These are phyloP conservation scores for Caenorhabditis doughertyi DNA, from an alignment of 2,888 invertebrate species.

Conservation along the genomic window DNA sequence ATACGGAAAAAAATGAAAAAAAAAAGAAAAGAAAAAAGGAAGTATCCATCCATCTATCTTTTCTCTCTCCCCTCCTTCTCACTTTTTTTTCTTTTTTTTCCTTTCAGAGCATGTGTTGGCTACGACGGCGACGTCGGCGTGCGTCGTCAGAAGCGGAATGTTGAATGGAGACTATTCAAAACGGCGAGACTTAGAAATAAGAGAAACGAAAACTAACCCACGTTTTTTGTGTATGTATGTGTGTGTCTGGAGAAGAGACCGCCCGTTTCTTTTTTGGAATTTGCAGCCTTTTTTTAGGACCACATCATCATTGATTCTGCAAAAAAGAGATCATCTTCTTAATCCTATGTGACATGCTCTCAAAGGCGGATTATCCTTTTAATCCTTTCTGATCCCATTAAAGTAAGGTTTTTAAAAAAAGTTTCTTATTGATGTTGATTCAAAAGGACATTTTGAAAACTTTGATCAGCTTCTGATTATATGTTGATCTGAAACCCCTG, in stretches of 20 bases:
- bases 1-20: conserved; percentile 29
- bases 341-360: conserved; percentile 17
- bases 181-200: conserved; percentile 44
- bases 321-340: conserved; percentile 13
- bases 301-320: conserved; percentile 29
- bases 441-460: conserved; percentile 3
- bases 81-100: conserved; percentile 17
- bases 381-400: too few species aligned
- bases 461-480: neutral
- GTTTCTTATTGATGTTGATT: neutral
- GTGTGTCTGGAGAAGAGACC: conserved; percentile 37
- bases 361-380: conserved; percentile 6
- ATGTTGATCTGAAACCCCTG: neutral
- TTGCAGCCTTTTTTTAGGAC: conserved; percentile 40
- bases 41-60: conserved; percentile 40
- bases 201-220: conserved; percentile 56
- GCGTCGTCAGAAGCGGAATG: conserved; percentile 43
- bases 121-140: conserved; percentile 16
- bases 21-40: conserved; percentile 41
- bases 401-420: neutral
- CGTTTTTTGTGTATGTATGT: conserved; percentile 49
- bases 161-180: conserved; percentile 20
- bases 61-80: conserved; percentile 27
- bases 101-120: conserved; percentile 47
- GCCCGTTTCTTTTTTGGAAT: conserved; percentile 39